These are phyloP conservation scores for Myotis pilosus DNA, from an alignment of 2,797 vertebrate genomes.

Conservation along the genomic window DNA sequence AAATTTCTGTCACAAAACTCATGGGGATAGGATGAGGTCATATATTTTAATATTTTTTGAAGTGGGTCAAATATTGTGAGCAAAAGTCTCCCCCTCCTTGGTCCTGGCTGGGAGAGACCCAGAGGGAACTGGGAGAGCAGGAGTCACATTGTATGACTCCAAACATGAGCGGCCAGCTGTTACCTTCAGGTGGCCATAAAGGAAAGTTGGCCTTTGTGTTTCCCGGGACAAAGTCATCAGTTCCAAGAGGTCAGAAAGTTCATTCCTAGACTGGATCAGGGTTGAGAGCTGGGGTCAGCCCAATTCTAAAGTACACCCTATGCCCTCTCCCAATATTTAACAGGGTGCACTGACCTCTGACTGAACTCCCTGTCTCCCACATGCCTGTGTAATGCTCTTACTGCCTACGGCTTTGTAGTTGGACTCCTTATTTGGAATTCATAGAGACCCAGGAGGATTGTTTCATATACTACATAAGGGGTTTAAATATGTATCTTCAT, in stretches of 20 bases:
- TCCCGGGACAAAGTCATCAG: neutral
- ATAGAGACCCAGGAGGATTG: neutral
- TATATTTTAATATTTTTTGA: neutral
- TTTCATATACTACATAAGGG: neutral
- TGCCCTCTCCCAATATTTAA: neutral
- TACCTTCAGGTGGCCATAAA: neutral
- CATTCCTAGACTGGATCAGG: neutral
- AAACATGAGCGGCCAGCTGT: neutral
- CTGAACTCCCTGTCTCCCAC: neutral
- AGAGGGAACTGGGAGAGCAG: neutral
- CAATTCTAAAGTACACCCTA: slow-evolving; percentile 41
- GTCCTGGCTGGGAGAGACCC: neutral
- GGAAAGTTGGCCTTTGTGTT: slow-evolving; percentile 43
- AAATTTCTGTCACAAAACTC: neutral
- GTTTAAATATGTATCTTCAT: neutral
- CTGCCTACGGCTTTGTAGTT: neutral
- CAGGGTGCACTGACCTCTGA: neutral
- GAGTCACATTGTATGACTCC: neutral
- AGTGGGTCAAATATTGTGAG: neutral
- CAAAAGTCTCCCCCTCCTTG: neutral
- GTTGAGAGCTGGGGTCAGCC: neutral
- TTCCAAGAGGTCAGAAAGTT: slow-evolving; percentile 3
- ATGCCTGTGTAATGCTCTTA: neutral
- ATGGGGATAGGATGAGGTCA: neutral
- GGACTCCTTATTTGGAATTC: neutral